Conservation (phyloP, 2,113 vertebrate genomes). For the Lepidothrix coronata region DNA sequence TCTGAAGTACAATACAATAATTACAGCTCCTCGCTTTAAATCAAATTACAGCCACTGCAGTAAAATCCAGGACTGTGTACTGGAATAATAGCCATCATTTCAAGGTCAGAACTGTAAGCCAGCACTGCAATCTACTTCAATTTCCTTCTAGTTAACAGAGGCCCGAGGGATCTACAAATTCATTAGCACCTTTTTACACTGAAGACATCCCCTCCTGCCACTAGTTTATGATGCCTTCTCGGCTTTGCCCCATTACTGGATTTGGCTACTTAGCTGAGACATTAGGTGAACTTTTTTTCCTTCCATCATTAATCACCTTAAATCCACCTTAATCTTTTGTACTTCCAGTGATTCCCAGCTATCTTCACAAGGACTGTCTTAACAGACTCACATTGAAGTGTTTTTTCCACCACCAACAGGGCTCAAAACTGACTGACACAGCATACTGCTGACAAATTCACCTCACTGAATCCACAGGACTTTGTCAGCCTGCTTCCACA, state of each 20-base stretch:
- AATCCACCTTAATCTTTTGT: background rate
- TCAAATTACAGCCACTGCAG: background rate
- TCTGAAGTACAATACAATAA: background rate
- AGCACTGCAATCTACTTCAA: background rate
- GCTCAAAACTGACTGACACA: background rate
- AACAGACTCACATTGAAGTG: background rate
- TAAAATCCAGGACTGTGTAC: background rate
- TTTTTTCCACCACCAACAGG: background rate
- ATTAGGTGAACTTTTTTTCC: background rate
- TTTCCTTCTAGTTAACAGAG: background rate
- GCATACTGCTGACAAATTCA: background rate
- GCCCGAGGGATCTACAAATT: background rate
- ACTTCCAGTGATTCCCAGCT: background rate
- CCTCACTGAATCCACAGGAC: background rate
- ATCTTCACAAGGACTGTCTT: background rate
- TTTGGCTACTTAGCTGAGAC: background rate
- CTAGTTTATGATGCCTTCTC: background rate
- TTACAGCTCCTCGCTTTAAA: background rate
- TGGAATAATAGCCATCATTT: background rate
- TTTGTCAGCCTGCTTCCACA: background rate
- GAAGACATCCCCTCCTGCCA: background rate
- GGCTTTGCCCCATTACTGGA: background rate
- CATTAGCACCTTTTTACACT: background rate
- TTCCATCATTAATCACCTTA: background rate
- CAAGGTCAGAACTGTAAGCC: background rate